Conservation (phyloP, 2,888 invertebrate genomes). For the Tanaodytes sp. region DNA sequence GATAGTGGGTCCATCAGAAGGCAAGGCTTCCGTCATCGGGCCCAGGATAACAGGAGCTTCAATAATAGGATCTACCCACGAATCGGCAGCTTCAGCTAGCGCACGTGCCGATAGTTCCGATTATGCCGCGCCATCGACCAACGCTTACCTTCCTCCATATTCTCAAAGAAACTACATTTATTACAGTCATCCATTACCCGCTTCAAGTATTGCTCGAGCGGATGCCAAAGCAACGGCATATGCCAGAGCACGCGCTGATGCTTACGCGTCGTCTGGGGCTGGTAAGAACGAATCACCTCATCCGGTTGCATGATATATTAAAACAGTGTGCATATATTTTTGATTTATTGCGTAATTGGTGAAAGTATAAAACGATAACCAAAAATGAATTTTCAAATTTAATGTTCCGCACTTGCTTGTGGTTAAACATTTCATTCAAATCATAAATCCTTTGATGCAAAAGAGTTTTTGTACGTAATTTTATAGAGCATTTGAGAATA, state of each 20-base stretch:
- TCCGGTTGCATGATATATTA: slow-evolving; percentile 22
- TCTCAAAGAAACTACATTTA: slow-evolving; percentile 28
- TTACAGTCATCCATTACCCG: slow-evolving; percentile 35
- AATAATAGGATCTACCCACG: neutral
- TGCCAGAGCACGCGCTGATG: slow-evolving; percentile 38
- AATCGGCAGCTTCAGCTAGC: slow-evolving; percentile 45
- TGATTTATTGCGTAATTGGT: too few relatives aligned
- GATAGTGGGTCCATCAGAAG: slow-evolving; percentile 21
- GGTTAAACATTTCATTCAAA: slow-evolving; percentile 6
- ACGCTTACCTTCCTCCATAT: slow-evolving; percentile 16
- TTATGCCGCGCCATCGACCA: slow-evolving; percentile 14
- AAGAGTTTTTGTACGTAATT: slow-evolving; percentile 10
- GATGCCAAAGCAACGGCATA: slow-evolving; percentile 52
- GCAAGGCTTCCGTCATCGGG: slow-evolving; percentile 24
- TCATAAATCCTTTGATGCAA: too few relatives aligned
- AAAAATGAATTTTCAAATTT: too few relatives aligned
- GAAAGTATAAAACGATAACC: too few relatives aligned
- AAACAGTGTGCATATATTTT: too few relatives aligned
- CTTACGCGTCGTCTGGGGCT: slow-evolving; percentile 39
- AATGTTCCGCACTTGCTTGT: neutral
- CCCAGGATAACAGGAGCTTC: slow-evolving; percentile 2
- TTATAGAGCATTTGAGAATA: too few relatives aligned
- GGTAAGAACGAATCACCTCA: slow-evolving; percentile 29
- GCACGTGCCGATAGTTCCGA: slow-evolving; percentile 2
- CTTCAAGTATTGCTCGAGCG: slow-evolving; percentile 29